phyloP scores from a whole-genome alignment of 2,113 vertebrate species.

The Rhynchomys soricoides region DNA sequence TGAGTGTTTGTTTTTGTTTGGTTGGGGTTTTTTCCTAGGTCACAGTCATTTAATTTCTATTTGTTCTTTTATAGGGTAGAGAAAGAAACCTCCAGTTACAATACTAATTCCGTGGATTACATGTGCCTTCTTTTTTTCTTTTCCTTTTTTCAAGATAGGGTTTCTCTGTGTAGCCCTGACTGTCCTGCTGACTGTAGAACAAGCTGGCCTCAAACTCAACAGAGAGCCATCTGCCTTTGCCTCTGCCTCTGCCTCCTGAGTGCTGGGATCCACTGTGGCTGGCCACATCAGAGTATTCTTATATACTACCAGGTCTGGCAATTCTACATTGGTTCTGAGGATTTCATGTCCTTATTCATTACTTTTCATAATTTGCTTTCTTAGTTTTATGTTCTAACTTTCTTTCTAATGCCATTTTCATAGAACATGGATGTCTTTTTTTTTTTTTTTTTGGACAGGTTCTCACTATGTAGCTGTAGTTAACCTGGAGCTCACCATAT shows the following conservation, averaged over 20 bases:
- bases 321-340: background rate
- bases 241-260: background rate
- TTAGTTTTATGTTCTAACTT: conserved; percentile 43
- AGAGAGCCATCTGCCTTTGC: no score
- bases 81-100: background rate
- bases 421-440: background rate
- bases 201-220: no score
- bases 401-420: conserved; percentile 11
- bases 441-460: background rate
- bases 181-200: no score
- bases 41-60: background rate
- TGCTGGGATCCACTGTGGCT: background rate
- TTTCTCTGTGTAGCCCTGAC: no score
- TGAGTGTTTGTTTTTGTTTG: background rate
- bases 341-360: background rate
- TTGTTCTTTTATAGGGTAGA: background rate
- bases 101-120: background rate
- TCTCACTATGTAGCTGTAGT: background rate
- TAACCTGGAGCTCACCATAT: background rate
- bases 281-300: background rate
- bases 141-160: background rate
- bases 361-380: conserved; percentile 32
- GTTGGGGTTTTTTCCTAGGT: background rate
- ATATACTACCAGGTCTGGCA: background rate
- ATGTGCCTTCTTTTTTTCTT: background rate